Evolutionary conservation across 2,888 invertebrate species (phyloP).

Genomic region (Urechis unicinctus): DNA sequence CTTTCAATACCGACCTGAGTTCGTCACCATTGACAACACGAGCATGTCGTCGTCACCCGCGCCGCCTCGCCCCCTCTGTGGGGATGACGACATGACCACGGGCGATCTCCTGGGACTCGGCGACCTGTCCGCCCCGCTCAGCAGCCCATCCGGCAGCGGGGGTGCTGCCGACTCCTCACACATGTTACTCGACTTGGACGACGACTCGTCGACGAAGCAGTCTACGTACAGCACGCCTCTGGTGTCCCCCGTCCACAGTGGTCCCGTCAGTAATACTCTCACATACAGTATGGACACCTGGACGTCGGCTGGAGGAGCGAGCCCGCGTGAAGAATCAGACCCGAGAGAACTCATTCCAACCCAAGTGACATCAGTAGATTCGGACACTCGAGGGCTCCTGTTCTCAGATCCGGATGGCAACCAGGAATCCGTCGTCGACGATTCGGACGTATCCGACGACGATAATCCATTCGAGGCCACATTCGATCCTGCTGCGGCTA

Average conservation of each 20-base stretch:
- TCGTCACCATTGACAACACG: neutral
- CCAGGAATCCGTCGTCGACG: too few relatives aligned
- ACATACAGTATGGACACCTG: too few relatives aligned
- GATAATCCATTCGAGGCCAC: neutral
- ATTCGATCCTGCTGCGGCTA: neutral
- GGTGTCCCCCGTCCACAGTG: too few relatives aligned
- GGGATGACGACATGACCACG: neutral
- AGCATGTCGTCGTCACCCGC: neutral
- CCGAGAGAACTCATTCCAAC: neutral
- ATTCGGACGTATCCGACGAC: neutral
- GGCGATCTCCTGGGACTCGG: neutral
- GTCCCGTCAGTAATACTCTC: too few relatives aligned
- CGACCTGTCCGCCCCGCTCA: too few relatives aligned
- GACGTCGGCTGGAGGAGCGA: too few relatives aligned
- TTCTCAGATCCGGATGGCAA: too few relatives aligned
- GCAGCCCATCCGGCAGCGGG: too few relatives aligned
- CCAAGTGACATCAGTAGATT: too few relatives aligned
- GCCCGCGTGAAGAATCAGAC: too few relatives aligned
- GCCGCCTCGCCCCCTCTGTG: neutral
- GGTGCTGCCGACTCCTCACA: neutral
- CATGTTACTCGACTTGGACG: neutral
- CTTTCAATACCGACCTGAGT: conserved; percentile 4
- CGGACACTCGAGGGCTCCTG: neutral
- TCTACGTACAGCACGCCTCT: too few relatives aligned
- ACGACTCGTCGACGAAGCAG: too few relatives aligned